Evolutionary conservation across 2,113 vertebrate species (phyloP).

Genomic region (Chinchilla lanigera): DNA sequence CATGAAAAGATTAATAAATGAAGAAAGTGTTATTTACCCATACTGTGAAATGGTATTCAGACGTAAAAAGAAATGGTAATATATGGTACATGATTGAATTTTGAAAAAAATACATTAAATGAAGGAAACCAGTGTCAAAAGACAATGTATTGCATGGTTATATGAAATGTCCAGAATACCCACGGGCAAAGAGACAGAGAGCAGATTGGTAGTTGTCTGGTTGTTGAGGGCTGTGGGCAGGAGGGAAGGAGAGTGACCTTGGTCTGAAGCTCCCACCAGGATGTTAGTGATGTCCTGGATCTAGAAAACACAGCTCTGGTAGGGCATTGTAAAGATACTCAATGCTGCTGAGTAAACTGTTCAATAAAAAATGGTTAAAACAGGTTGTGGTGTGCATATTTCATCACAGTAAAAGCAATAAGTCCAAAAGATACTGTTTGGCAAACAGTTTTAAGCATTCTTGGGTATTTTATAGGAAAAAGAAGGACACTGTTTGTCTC

Average conservation of each 20-base stretch:
- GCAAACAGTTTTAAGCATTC: neutral
- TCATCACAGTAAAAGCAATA: neutral
- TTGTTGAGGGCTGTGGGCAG: neutral
- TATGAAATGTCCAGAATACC: neutral
- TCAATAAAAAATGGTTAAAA: neutral
- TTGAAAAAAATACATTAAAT: neutral
- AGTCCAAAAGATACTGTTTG: neutral
- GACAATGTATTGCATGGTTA: neutral
- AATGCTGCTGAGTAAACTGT: neutral
- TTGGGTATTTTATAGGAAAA: neutral
- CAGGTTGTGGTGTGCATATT: neutral
- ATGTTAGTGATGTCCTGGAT: neutral
- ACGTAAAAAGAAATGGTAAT: neutral
- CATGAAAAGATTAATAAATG: neutral
- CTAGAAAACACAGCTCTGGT: neutral
- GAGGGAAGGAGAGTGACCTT: neutral
- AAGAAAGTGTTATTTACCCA: neutral
- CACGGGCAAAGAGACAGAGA: neutral
- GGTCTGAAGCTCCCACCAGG: neutral
- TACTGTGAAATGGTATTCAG: neutral
- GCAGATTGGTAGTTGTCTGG: neutral
- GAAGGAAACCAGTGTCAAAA: neutral
- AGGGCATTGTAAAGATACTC: accelerated
- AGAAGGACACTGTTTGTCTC: too few relatives aligned
- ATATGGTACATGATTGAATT: neutral